Evolutionary conservation across 2,113 vertebrate species (phyloP).

Genomic region (Protobothrops flavoviridis): DNA sequence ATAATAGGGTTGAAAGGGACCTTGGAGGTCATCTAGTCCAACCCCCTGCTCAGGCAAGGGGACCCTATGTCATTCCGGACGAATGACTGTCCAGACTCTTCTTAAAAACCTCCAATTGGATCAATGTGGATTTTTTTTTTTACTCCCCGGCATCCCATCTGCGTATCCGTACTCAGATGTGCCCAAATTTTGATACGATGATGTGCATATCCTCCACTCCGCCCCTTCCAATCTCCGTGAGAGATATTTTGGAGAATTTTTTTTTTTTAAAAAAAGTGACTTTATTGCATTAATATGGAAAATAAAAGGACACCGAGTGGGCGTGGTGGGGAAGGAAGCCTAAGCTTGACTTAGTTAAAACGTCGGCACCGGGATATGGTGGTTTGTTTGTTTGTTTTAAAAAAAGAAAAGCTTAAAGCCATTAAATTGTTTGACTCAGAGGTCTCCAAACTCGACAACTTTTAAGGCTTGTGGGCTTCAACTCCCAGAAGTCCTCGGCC

Average conservation of each 20-base stretch:
- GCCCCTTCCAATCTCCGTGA: constrained; percentile 21
- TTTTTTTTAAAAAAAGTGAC: constrained; percentile 59
- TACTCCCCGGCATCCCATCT: constrained; percentile 42
- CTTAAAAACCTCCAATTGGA: constrained; percentile 26
- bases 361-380: not conserved
- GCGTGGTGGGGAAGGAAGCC: constrained; percentile 49
- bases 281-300: constrained; percentile 77
- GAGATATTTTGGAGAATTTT: constrained; percentile 79
- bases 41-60: not conserved
- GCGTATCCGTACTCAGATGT: not conserved
- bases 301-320: constrained; percentile 49
- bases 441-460: not conserved
- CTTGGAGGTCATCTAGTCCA: not conserved
- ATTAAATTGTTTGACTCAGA: constrained; percentile 63
- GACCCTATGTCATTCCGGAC: not conserved
- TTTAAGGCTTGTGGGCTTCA: not conserved
- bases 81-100: not conserved
- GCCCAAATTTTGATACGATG: not conserved
- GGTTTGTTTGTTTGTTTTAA: constrained; percentile 48
- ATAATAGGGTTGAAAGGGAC: not conserved
- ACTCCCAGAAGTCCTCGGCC: not conserved
- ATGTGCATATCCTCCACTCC: not conserved
- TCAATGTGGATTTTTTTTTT: constrained; percentile 47
- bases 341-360: constrained; percentile 61
- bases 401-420: constrained; percentile 69